Conservation (phyloP, 2,888 invertebrate species). For the Holacanthella duospinosa region DNA sequence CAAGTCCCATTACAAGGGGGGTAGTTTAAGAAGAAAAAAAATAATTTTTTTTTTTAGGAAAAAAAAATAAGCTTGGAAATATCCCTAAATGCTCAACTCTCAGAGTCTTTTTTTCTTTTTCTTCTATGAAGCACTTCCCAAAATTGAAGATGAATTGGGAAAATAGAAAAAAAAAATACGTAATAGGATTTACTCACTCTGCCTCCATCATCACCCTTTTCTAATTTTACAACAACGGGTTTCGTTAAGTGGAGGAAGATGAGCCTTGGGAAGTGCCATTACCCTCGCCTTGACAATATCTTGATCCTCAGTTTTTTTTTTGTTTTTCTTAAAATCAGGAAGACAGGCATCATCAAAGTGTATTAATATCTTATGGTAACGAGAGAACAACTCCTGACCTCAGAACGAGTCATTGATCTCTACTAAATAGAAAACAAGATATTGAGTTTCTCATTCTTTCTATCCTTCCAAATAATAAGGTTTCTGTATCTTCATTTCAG, state of each 20-base stretch:
- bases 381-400: no score
- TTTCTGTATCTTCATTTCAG: no score
- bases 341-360: no score
- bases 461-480: no score
- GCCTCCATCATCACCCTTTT: background rate
- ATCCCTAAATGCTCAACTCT: background rate
- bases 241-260: no score
- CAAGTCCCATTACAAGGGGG: background rate
- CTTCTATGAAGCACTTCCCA: background rate
- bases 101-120: background rate
- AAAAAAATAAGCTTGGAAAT: background rate
- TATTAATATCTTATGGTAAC: no score
- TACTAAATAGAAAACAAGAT: no score
- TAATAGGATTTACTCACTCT: background rate
- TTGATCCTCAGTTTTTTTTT: no score
- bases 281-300: background rate
- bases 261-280: background rate
- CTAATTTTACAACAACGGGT: no score
- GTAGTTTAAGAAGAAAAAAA: background rate
- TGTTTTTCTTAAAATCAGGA: no score
- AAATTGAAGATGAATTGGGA: background rate
- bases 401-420: no score
- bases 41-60: background rate
- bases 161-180: background rate
- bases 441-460: no score